These are phyloP conservation scores for Diachasmimorpha longicaudata DNA, from an alignment of 1,140 invertebrate genomes.

Conservation along the genomic window DNA sequence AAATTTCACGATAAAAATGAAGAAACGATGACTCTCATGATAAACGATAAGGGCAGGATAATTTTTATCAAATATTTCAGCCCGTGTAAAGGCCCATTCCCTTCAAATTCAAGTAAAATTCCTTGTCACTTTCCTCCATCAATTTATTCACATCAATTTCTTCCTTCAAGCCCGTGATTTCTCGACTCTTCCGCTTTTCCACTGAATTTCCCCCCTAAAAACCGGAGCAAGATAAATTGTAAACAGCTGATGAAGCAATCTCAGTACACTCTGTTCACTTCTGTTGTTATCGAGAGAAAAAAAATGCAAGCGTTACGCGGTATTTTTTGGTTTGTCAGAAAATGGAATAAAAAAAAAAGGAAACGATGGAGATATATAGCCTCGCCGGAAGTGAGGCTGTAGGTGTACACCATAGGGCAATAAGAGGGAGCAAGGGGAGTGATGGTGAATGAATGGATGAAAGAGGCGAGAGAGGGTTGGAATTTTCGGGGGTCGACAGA, in stretches of 20 bases:
- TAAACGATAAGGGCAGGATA: too few species aligned
- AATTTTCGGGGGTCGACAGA: neutral
- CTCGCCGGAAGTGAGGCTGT: neutral
- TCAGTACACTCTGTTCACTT: neutral
- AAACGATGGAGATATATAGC: neutral
- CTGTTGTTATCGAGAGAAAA: neutral
- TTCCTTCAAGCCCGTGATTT: neutral
- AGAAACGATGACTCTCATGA: too few species aligned
- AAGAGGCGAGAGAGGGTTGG: neutral
- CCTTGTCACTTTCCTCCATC: too few species aligned
- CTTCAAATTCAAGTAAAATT: too few species aligned
- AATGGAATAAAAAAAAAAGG: neutral
- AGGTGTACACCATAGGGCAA: neutral
- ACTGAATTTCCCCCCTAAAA: neutral
- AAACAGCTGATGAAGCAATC: constrained; percentile 27
- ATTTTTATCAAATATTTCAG: too few species aligned
- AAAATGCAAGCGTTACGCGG: constrained; percentile 4
- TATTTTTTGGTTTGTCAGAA: neutral
- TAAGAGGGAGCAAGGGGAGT: neutral
- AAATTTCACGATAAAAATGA: too few species aligned
- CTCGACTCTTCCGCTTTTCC: neutral
- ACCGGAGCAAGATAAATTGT: constrained; percentile 15
- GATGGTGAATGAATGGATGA: neutral
- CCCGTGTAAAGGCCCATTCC: too few species aligned
- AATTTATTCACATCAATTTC: too few species aligned